A percentile compares a stretch with the other conserved stretches of the same genome.
These are phyloP conservation scores for Eristalis intricaria DNA, from an alignment of 2,888 invertebrate genomes.

Conservation along the genomic window DNA sequence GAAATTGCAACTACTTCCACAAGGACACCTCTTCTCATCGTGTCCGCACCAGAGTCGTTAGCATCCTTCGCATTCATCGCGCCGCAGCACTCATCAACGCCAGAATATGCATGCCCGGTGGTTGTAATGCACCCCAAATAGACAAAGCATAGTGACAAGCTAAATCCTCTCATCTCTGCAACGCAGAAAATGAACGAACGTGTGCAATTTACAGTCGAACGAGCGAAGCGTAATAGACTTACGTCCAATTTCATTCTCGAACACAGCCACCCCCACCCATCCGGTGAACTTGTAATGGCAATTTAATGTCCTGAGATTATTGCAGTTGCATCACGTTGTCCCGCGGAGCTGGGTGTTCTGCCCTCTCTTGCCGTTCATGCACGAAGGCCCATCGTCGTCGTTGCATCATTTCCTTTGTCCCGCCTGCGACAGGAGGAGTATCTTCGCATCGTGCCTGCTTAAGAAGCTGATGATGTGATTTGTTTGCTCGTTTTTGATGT, in stretches of 20 bases:
- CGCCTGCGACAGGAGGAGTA: neutral
- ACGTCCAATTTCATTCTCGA: slow-evolving; percentile 7
- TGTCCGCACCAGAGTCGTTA: neutral
- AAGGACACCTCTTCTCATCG: neutral
- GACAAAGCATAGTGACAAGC: neutral
- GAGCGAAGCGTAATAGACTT: slow-evolving; percentile 28
- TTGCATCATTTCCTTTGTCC: slow-evolving; percentile 30
- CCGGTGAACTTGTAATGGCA: slow-evolving; percentile 29
- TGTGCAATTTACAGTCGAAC: slow-evolving; percentile 33
- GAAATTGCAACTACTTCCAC: too few relatives aligned
- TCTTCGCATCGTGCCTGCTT: slow-evolving; percentile 16
- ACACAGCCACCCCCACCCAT: neutral
- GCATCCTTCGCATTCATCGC: neutral
- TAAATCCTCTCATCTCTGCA: neutral
- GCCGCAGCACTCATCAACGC: neutral
- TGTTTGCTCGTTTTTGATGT: slow-evolving; percentile 30
- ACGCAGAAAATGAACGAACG: neutral
- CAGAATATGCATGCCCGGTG: slow-evolving; percentile 14
- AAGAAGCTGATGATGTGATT: slow-evolving; percentile 19
- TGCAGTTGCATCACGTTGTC: neutral
- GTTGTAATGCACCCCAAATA: neutral
- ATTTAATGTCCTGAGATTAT: slow-evolving; percentile 57
- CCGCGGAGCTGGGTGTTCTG: neutral
- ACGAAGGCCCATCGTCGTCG: slow-evolving; percentile 20
- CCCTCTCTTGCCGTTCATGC: neutral